Percentiles rank a stretch among this genome's conserved stretches.
Evolutionary conservation across 23 tunicate species (phyloP).

Genomic region (Halocynthia aurantium): DNA sequence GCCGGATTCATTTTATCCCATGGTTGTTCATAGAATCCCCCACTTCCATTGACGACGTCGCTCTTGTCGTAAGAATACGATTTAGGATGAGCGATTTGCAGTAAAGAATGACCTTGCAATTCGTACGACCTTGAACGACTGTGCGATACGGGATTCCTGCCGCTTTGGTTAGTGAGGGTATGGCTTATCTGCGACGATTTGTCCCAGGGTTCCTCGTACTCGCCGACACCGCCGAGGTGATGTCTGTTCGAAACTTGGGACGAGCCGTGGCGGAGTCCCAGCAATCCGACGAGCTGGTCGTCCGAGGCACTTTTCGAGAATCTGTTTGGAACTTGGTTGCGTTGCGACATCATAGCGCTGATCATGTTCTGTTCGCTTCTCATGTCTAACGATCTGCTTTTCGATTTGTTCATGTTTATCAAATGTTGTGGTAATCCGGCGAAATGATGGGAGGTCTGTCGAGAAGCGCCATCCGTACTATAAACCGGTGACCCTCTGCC

Average conservation of each 20-base stretch:
- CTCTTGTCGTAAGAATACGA: too few relatives aligned
- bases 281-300: constrained; percentile 38
- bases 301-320: constrained; percentile 77
- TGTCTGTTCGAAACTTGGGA: not conserved
- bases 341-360: not conserved
- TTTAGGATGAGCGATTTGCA: not conserved
- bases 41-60: not conserved
- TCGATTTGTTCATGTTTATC: constrained; percentile 30
- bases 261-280: not conserved
- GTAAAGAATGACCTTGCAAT: not conserved
- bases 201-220: constrained; percentile 96
- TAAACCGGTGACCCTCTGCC: constrained; percentile 44
- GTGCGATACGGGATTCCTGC: constrained; percentile 9
- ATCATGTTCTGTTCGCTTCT: constrained; percentile 19
- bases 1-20: constrained; percentile 15
- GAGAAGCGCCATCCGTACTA: not conserved
- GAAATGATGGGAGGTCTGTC: not conserved
- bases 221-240: constrained; percentile 58
- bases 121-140: constrained; percentile 76
- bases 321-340: not conserved
- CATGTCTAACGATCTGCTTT: constrained; percentile 72
- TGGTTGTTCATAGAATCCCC: not conserved
- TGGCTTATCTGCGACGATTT: not conserved
- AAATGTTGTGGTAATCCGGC: not conserved
- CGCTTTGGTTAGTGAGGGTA: not conserved